phyloP scores from a whole-genome alignment of 2,888 invertebrate species.

The Elmis aenea region DNA sequence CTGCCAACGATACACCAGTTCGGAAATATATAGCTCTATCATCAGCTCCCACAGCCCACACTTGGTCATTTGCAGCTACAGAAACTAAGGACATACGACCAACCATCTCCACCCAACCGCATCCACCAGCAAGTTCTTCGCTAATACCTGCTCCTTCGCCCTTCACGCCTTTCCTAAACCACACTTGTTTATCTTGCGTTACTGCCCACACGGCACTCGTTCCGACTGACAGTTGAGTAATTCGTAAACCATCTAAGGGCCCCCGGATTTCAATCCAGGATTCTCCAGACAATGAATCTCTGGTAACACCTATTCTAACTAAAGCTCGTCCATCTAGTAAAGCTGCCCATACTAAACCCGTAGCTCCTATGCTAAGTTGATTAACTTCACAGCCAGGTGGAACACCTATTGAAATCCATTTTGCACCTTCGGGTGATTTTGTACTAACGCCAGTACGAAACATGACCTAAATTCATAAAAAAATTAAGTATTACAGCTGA shows the following conservation, averaged over 20 bases:
- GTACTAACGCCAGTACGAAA: constrained; percentile 76
- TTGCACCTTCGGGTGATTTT: constrained; percentile 79
- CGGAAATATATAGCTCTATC: constrained; percentile 79
- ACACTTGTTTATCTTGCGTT: constrained; percentile 76
- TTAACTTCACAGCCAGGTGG: constrained; percentile 76
- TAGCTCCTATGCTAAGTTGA: constrained; percentile 80
- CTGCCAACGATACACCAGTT: constrained; percentile 66
- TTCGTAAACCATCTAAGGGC: constrained; percentile 64
- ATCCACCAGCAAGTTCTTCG: constrained; percentile 73
- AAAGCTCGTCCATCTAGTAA: constrained; percentile 79
- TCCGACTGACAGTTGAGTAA: constrained; percentile 77
- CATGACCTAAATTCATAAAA: constrained; percentile 70
- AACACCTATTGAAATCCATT: constrained; percentile 76
- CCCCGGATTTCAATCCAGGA: constrained; percentile 79
- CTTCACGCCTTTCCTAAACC: constrained; percentile 78
- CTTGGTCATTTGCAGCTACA: constrained; percentile 83
- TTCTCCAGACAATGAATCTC: constrained; percentile 62
- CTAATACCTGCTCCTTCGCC: constrained; percentile 66
- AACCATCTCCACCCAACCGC: constrained; percentile 86
- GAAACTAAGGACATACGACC: constrained; percentile 78
- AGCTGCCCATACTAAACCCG: constrained; percentile 83
- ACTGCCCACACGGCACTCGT: constrained; percentile 74
- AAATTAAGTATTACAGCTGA: constrained; percentile 3
- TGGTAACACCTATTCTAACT: constrained; percentile 76
- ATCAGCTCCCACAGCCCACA: constrained; percentile 76